Percentiles rank a stretch among this genome's conserved stretches.
Evolutionary conservation across 2,113 vertebrate species (phyloP).

Genomic region (Bostrychus sinensis): DNA sequence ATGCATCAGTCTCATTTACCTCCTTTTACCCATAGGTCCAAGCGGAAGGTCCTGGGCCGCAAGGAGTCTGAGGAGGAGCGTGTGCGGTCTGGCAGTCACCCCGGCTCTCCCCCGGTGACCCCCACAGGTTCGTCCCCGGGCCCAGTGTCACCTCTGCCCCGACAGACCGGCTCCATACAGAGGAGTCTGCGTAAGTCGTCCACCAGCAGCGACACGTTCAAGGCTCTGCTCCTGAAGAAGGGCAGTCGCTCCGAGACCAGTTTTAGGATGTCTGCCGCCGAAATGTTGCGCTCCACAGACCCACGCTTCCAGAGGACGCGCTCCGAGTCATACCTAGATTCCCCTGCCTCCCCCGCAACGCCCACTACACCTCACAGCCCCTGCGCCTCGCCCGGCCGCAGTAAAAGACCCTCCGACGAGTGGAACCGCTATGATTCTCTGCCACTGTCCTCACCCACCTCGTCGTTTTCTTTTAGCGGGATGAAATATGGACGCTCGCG

Average conservation of each 20-base stretch:
- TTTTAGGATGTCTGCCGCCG: conserved; percentile 93
- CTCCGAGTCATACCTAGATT: conserved; percentile 74
- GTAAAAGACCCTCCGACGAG: conserved; percentile 84
- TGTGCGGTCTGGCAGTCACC: conserved; percentile 70
- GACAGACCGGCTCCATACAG: conserved; percentile 89
- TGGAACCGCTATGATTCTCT: conserved; percentile 88
- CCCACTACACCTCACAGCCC: conserved; percentile 74
- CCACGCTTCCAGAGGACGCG: conserved; percentile 86
- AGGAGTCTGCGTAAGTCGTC: conserved; percentile 89
- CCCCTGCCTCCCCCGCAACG: conserved; percentile 37
- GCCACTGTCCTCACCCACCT: conserved; percentile 80
- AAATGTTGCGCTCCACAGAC: conserved; percentile 94
- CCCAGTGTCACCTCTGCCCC: conserved; percentile 72
- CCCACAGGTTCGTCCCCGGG: conserved; percentile 83
- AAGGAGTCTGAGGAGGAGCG: conserved; percentile 94
- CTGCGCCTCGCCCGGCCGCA: conserved; percentile 75
- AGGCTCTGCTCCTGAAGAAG: conserved; percentile 96
- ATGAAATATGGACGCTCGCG: conserved; percentile 88
- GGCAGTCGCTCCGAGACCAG: conserved; percentile 91
- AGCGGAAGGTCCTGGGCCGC: conserved; percentile 95
- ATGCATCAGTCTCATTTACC: neutral
- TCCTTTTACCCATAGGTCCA: conserved; percentile 82
- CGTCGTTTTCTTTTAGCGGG: conserved; percentile 76
- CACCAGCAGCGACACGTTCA: conserved; percentile 98
- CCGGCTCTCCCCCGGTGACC: conserved; percentile 89